Evolutionary conservation across 2,113 vertebrate species (phyloP), one percentile per base, ranked within the genome.

Genomic region (Syngnathus typhle): DNA sequence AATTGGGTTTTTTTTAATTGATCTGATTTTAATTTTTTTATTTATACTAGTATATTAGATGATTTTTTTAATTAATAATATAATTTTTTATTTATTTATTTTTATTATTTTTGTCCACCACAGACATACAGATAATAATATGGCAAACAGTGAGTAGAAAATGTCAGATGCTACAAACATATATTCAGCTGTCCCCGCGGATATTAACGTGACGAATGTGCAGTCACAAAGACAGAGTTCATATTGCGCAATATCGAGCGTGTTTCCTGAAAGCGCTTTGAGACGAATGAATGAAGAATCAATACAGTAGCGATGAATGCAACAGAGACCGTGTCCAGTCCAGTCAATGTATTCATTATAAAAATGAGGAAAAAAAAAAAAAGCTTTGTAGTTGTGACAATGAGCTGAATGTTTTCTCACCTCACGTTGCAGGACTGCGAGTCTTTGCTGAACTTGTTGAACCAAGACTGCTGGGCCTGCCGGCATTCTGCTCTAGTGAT

Each of bases 361-460:
- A 32, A 32, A 19, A 49, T n/a, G 47, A 1, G 19, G 1, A 18
- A 16, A 16, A 5, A 47, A 46, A 46, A 16, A 44, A 46, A 47
- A 47, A 3, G 21, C 52, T 32, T 36, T 58, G 27, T 58, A 2
- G 13, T 27, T 3, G 27, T 3, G 27, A 32, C 27, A 0, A 32
- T 32, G 27, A 32, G 27, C 3, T 32, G 27, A 32, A 32, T 32
- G 27, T 32, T 32, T 32, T 32, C 84, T 88, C 37, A 89, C 96
- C 96, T 98, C 89, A 98, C 93, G 0, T 88, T 96, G 89, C 95
- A 98, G 69, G 95, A 97, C 11, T 92, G 85, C 0, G 89, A 82
- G 74, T 95, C 93, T 82, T 92, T 90, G 44, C 83, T 93, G 73
- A 83, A 92, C 82, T 95, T 96, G 72, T 90, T 88, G 87, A 97